Percentiles rank a stretch among this genome's conserved stretches.
phyloP scores from a whole-genome alignment of 1,140 invertebrate genomes.

The Meteorus sp. region DNA sequence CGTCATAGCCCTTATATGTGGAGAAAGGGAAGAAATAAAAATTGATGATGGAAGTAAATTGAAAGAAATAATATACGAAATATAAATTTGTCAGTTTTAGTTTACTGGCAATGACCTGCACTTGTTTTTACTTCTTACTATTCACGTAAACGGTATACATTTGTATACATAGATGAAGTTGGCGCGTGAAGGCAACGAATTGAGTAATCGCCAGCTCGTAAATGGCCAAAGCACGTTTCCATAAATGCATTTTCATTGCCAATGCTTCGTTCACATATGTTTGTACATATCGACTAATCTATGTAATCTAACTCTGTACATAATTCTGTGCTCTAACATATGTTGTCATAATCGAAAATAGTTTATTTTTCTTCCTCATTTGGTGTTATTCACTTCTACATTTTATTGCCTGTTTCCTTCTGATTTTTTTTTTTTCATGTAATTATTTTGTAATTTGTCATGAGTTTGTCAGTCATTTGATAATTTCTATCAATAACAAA shows the following conservation, averaged over 20 bases:
- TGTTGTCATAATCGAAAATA: too few relatives aligned
- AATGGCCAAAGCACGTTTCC: constrained; percentile 55
- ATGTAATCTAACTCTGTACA: too few relatives aligned
- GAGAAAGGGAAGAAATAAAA: constrained; percentile 1
- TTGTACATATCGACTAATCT: too few relatives aligned
- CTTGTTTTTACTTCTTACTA: background rate
- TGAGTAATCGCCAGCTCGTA: constrained; percentile 54
- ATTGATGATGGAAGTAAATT: background rate
- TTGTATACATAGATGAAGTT: background rate
- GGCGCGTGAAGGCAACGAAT: constrained; percentile 36
- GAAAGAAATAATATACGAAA: background rate
- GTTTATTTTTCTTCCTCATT: too few relatives aligned
- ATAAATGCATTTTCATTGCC: constrained; percentile 56
- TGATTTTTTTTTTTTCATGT: too few relatives aligned
- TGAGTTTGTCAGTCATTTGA: too few relatives aligned
- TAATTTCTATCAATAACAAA: too few relatives aligned
- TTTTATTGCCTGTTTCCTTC: too few relatives aligned
- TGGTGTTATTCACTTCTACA: too few relatives aligned
- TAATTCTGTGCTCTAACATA: too few relatives aligned
- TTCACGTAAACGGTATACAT: background rate
- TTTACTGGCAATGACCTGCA: constrained; percentile 39
- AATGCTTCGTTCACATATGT: constrained; percentile 47
- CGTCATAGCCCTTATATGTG: too few relatives aligned
- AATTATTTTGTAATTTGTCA: too few relatives aligned
- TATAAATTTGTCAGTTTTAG: constrained; percentile 19